Conservation (phyloP, 2,113 vertebrate genomes). For the Hydrochoerus hydrochaeris region DNA sequence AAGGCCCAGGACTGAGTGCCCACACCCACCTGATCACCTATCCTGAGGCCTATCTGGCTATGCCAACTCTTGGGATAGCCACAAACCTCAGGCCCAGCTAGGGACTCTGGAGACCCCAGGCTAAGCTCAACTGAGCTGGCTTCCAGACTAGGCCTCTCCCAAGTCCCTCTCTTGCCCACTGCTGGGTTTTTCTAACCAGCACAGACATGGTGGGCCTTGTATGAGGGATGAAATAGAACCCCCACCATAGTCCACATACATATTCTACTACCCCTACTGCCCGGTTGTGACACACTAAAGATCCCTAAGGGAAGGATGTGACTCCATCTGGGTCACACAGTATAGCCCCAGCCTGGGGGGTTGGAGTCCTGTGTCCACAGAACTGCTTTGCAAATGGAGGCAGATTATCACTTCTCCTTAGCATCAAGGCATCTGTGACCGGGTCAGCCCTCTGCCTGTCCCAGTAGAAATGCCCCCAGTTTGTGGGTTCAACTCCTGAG, state of each 20-base stretch:
- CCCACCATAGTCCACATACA: neutral
- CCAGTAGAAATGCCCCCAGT: slow-evolving; percentile 56
- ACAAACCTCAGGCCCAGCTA: neutral
- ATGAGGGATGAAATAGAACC: neutral
- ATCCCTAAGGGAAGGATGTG: neutral
- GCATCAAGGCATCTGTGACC: neutral
- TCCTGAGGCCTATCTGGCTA: neutral
- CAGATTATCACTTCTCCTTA: neutral
- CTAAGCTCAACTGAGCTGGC: neutral
- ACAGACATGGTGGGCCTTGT: neutral
- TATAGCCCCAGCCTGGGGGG: neutral
- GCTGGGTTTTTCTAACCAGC: neutral
- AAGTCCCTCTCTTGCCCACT: neutral
- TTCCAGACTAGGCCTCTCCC: neutral
- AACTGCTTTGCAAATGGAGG: neutral
- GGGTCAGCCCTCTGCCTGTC: slow-evolving; percentile 49
- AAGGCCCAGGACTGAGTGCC: neutral
- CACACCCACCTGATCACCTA: neutral
- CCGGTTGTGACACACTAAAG: neutral
- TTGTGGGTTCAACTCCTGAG: slow-evolving; percentile 50
- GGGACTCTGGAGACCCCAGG: neutral
- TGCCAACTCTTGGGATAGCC: neutral
- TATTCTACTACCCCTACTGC: neutral
- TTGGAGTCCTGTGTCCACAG: neutral
- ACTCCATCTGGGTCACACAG: neutral